phyloP scores from a whole-genome alignment of 2,113 vertebrate genomes.

The Odocoileus hemionus region DNA sequence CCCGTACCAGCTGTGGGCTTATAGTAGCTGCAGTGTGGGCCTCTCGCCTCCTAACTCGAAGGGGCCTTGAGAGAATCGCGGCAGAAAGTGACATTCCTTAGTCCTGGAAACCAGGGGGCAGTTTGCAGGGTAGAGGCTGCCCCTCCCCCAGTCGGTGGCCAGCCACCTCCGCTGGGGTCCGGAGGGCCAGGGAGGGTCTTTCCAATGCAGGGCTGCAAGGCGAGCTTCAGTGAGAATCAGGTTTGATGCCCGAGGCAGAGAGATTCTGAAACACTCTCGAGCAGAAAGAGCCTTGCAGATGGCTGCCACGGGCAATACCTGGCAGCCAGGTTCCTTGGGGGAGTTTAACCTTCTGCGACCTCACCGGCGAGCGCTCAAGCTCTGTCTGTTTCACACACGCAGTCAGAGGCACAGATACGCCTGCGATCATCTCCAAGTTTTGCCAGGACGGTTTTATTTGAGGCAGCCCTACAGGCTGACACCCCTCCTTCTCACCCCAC shows the following conservation, averaged over 20 bases:
- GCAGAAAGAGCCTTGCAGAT: constrained; percentile 24
- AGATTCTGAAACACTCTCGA: constrained; percentile 6
- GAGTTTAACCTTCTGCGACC: not conserved
- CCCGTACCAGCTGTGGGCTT: accelerated
- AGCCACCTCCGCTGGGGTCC: accelerated
- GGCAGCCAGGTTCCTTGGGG: constrained; percentile 5
- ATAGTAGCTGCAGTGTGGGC: accelerated
- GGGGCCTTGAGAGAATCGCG: accelerated
- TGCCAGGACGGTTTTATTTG: not conserved
- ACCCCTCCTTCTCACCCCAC: accelerated
- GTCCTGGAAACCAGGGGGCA: not conserved
- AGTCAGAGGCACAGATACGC: not conserved
- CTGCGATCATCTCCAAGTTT: accelerated
- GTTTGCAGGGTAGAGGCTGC: not conserved
- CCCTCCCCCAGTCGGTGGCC: not conserved
- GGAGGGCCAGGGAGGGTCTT: not conserved
- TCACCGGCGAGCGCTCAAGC: accelerated
- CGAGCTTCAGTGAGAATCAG: not conserved
- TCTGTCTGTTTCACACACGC: not conserved
- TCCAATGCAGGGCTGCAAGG: not conserved
- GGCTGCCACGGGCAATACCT: constrained; percentile 48
- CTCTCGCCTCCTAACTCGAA: accelerated
- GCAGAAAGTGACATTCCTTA: not conserved
- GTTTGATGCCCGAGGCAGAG: constrained; percentile 20
- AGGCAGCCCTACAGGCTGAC: not conserved